Conservation (phyloP, 2,888 invertebrate genomes). For the Listrodromus nycthemerus region DNA sequence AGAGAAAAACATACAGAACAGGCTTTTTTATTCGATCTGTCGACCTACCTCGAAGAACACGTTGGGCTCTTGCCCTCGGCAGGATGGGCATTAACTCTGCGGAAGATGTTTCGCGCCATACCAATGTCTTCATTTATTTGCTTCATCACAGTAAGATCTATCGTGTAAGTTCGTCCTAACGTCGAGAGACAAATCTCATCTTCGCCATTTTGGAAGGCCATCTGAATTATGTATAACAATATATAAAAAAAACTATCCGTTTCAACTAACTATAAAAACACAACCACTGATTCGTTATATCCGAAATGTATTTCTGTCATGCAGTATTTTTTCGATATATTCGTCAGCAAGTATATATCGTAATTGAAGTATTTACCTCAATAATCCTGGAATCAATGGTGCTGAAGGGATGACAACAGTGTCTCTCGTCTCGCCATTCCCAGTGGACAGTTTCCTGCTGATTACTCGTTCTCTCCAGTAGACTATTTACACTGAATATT, state of each 20-base stretch:
- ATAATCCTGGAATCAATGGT: slow-evolving; percentile 97
- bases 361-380: slow-evolving; percentile 87
- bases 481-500: slow-evolving; percentile 96
- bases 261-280: background rate
- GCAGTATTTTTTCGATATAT: no score
- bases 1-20: slow-evolving; percentile 21
- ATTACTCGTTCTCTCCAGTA: slow-evolving; percentile 91
- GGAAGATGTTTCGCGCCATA: slow-evolving; percentile 95
- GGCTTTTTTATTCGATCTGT: background rate
- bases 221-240: slow-evolving; percentile 81
- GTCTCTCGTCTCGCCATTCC: slow-evolving; percentile 99
- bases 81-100: slow-evolving; percentile 89
- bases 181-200: slow-evolving; percentile 97
- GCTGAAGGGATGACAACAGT: slow-evolving; percentile 95
- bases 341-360: no score
- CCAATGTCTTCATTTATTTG: slow-evolving; percentile 99
- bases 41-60: slow-evolving; percentile 80
- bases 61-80: slow-evolving; percentile 82
- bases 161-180: slow-evolving; percentile 96
- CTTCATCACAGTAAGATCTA: slow-evolving; percentile 98
- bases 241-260: slow-evolving; percentile 1
- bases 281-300: background rate
- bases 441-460: slow-evolving; percentile 93
- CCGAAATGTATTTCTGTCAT: no score
- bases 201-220: slow-evolving; percentile 96